Evolutionary conservation across 2,113 vertebrate species (phyloP), one percentile per base, ranked within the genome.

Genomic region (Capricornis sumatraensis): DNA sequence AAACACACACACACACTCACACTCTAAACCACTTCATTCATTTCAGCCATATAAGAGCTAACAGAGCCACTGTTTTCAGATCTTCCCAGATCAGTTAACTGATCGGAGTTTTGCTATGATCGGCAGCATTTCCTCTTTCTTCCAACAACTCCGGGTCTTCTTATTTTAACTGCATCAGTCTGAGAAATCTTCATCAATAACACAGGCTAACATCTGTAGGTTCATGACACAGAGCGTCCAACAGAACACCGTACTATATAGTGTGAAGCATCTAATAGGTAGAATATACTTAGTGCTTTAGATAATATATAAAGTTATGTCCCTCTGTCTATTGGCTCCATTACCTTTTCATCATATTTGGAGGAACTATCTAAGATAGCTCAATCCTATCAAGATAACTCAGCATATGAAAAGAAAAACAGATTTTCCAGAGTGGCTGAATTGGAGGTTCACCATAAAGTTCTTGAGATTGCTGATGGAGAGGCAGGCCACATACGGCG

Each of bases 181-280:
- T 45, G 58, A 81, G 81, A 88, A 93, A 79, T 3, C 50, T 45
- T 78, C 10, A 71, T 33, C 7, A 13, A 33, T 17, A 74, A 79
- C 71, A 27, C 17, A 8, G 8, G 57, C 40, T 79, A 43, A 33
- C 25, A 81, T 36, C 30, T 89, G 2, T 12, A 40, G 15, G 28
- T 60, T 25, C 17, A 28, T 13, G 3, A 60, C 5, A 5, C 15
- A 6, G 7, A 27, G 9, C 1, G 0, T 36, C n/a, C 52, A 43
- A 47, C 4, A 17, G 21, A n/a, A 33, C 33, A 60, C 17, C 7
- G 1, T 2, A 13, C 1, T 52, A 1, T 3, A 6, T 1, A 52
- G 40, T 5, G 25, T 6, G 4, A 3, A 50, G n/a, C 7, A 25
- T 33, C 45, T 47, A 45, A 40, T 7, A 74, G 10, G 16, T 0